Evolutionary conservation across 2,113 vertebrate genomes (phyloP).

Genomic region (Hemicordylus capensis): DNA sequence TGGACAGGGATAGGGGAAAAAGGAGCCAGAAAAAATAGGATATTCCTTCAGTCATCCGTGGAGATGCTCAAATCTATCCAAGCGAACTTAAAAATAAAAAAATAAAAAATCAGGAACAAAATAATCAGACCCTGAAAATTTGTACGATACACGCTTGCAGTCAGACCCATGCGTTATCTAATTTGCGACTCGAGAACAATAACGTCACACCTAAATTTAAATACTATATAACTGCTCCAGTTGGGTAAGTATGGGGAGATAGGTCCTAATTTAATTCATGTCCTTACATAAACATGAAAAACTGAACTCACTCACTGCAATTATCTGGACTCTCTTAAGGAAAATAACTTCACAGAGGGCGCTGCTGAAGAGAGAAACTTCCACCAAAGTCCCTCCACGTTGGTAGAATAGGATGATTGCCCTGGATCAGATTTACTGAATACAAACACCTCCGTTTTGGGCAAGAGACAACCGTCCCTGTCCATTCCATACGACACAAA

Average conservation of each 20-base stretch:
- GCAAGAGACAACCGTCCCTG: neutral
- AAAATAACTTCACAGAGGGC: neutral
- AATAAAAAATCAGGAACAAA: too few relatives aligned
- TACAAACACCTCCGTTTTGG: too few relatives aligned
- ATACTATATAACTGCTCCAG: neutral
- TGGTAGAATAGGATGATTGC: neutral
- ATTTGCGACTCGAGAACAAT: neutral
- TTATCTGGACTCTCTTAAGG: neutral
- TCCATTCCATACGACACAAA: neutral
- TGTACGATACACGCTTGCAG: neutral
- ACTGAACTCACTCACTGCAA: too few relatives aligned
- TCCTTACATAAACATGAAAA: too few relatives aligned
- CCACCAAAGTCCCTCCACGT: neutral
- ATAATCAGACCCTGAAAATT: neutral
- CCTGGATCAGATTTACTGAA: neutral
- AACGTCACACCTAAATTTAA: neutral
- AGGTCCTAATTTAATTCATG: neutral
- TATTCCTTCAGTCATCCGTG: too few relatives aligned
- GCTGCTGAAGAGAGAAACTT: neutral
- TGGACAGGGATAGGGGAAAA: too few relatives aligned
- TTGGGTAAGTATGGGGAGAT: neutral
- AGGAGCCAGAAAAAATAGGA: neutral
- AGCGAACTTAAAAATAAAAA: too few relatives aligned
- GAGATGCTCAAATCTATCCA: neutral
- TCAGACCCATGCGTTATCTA: neutral